These are phyloP conservation scores for Arctia plantaginis DNA, from an alignment of 2,888 invertebrate genomes.

Conservation along the genomic window DNA sequence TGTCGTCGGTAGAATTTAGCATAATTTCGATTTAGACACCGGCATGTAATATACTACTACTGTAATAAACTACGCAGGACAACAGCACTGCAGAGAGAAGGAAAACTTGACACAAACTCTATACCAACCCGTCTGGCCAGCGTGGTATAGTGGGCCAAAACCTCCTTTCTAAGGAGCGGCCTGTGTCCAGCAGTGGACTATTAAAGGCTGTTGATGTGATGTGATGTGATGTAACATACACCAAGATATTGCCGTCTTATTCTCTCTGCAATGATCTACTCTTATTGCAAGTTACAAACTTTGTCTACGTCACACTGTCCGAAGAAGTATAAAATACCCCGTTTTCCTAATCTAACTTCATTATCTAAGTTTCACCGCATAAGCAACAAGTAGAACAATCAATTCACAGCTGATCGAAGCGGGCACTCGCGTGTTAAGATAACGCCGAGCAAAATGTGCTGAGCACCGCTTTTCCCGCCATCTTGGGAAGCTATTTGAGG, in stretches of 20 bases:
- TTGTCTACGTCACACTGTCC: background rate
- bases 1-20: too few species aligned
- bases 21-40: too few species aligned
- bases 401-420: conserved; percentile 45
- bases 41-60: too few species aligned
- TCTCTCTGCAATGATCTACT: background rate
- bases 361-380: conserved; percentile 11
- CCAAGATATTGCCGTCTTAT: background rate
- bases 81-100: too few species aligned
- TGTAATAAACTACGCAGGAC: too few species aligned
- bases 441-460: conserved; percentile 28
- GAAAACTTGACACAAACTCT: too few species aligned
- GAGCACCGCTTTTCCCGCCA: conserved; percentile 9
- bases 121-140: too few species aligned
- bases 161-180: too few species aligned
- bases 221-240: too few species aligned
- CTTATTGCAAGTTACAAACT: background rate
- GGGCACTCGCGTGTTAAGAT: conserved; percentile 42
- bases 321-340: background rate
- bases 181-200: too few species aligned
- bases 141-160: too few species aligned
- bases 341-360: background rate
- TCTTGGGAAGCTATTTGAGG: conserved; percentile 10
- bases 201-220: too few species aligned
- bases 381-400: conserved; percentile 48